phyloP scores from a whole-genome alignment of 2,888 invertebrate species.

The Rhamphomyia laevipes region DNA sequence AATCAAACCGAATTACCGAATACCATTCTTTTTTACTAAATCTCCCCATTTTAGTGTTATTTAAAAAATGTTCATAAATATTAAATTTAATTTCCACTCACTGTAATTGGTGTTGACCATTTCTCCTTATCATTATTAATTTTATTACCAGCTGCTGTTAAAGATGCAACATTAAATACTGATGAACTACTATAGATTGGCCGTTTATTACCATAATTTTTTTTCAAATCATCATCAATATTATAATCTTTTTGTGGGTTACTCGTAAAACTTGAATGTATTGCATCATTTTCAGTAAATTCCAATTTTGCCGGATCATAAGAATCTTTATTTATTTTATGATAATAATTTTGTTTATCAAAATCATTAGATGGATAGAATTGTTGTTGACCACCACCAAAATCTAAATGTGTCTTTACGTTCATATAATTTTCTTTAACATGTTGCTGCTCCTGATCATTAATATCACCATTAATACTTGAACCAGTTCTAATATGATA shows the following conservation, averaged over 20 bases:
- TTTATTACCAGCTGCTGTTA: background rate
- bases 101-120: background rate
- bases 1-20: too few species aligned
- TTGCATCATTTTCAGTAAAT: slow-evolving; percentile 33
- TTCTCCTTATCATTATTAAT: background rate
- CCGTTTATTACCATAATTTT: background rate
- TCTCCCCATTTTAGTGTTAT: too few species aligned
- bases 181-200: background rate
- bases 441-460: slow-evolving; percentile 8
- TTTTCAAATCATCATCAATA: background rate
- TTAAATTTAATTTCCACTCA: too few species aligned
- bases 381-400: slow-evolving; percentile 4
- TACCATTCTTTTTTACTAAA: too few species aligned
- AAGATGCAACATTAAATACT: background rate
- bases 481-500: slow-evolving; percentile 18
- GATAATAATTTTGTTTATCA: too few species aligned
- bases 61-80: too few species aligned
- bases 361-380: slow-evolving; percentile 5
- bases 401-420: too few species aligned
- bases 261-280: slow-evolving; percentile 26
- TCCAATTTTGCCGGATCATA: slow-evolving; percentile 30
- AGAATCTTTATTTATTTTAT: too few species aligned
- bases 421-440: too few species aligned
- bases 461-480: too few species aligned
- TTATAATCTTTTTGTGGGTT: slow-evolving; percentile 18